Evolutionary conservation across 2,797 vertebrate species (phyloP).

Genomic region (Alauda arvensis): DNA sequence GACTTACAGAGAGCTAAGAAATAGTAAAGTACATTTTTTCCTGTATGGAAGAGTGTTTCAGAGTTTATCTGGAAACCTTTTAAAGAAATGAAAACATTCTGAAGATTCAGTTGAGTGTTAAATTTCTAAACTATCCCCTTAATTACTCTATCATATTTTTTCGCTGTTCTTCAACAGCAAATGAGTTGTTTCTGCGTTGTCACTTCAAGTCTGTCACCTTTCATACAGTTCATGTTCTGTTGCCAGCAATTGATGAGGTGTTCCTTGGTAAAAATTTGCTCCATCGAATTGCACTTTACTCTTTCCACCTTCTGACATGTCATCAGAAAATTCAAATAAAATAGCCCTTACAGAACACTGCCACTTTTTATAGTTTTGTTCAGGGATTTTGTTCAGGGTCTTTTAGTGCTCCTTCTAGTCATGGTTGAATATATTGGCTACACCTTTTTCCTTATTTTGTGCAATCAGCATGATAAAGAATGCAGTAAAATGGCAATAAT

Average conservation of each 20-base stretch:
- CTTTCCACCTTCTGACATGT: accelerated
- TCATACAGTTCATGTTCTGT: neutral
- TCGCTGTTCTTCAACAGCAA: neutral
- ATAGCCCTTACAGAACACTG: neutral
- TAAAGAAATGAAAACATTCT: neutral
- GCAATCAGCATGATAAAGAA: neutral
- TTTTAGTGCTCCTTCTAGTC: neutral
- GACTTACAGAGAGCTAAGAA: neutral
- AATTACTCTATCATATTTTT: neutral
- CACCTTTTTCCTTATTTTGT: neutral
- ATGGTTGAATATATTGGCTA: neutral
- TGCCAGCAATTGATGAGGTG: neutral
- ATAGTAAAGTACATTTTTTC: neutral
- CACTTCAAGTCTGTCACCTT: neutral
- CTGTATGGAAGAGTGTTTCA: neutral
- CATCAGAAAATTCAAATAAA: neutral
- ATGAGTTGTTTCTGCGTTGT: neutral
- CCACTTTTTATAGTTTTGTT: neutral
- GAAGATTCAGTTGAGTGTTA: neutral
- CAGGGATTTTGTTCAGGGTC: neutral
- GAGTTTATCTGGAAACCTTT: neutral
- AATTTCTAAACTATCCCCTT: neutral
- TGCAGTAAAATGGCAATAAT: neutral
- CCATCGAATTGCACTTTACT: neutral
- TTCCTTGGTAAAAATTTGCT: neutral